These are phyloP conservation scores for Lycaon pictus DNA, from an alignment of 2,113 vertebrate genomes.

Conservation along the genomic window DNA sequence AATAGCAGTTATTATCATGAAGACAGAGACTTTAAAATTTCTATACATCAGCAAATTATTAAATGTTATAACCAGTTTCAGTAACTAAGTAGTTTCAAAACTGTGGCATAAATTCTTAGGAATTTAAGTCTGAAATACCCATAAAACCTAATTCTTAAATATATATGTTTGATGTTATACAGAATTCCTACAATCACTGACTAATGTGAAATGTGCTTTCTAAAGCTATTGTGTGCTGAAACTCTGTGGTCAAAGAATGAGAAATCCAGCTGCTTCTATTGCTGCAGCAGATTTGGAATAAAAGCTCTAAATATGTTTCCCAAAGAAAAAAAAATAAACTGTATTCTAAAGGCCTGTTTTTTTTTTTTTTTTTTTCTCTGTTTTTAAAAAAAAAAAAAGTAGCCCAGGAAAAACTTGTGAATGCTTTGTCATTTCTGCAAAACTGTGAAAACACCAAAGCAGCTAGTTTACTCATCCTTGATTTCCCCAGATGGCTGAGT, in stretches of 20 bases:
- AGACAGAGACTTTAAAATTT: slow-evolving; percentile 3
- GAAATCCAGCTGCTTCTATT: slow-evolving; percentile 40
- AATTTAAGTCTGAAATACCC: neutral
- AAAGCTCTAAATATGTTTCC: neutral
- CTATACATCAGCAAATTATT: neutral
- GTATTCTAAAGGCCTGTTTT: slow-evolving; percentile 1
- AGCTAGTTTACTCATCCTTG: slow-evolving; percentile 38
- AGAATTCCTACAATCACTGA: neutral
- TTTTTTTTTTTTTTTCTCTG: too few species aligned
- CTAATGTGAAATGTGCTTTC: slow-evolving; percentile 48
- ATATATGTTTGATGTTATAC: neutral
- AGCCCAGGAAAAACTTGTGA: neutral
- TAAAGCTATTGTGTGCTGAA: neutral
- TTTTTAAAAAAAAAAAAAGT: neutral
- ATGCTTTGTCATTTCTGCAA: slow-evolving; percentile 63
- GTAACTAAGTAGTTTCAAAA: neutral
- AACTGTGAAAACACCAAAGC: slow-evolving; percentile 45
- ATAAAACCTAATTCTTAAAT: neutral
- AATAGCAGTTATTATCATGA: neutral
- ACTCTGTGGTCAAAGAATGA: slow-evolving; percentile 22
- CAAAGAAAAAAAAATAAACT: slow-evolving; percentile 26
- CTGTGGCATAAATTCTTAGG: neutral
- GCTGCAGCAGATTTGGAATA: neutral
- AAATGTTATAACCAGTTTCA: slow-evolving; percentile 2
- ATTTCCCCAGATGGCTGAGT: slow-evolving; percentile 70